These are phyloP conservation scores for Lucinisca nassula DNA, from an alignment of 2,888 invertebrate genomes.

Conservation along the genomic window DNA sequence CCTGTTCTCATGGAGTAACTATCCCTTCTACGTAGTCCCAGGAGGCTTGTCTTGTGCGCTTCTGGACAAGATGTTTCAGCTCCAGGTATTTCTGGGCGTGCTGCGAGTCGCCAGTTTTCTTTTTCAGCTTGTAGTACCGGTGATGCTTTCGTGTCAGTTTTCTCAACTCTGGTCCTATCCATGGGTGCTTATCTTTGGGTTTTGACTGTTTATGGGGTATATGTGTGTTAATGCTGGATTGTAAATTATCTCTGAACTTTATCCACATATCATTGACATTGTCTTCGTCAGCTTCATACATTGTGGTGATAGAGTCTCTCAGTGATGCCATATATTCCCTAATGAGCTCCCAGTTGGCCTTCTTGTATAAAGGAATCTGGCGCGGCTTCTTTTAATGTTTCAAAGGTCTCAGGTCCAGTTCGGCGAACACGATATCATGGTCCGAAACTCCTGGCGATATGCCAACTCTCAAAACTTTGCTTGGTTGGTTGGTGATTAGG, in stretches of 20 bases:
- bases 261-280: conserved; percentile 14
- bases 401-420: conserved; percentile 17
- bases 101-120: conserved; percentile 16
- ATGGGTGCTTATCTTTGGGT: conserved; percentile 37
- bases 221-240: neutral
- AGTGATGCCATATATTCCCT: conserved; percentile 30
- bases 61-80: conserved; percentile 11
- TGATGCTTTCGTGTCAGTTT: conserved; percentile 31
- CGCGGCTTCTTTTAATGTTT: conserved; percentile 22
- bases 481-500: conserved; percentile 59
- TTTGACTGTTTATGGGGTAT: conserved; percentile 40
- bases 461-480: conserved; percentile 11
- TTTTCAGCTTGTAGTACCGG: conserved; percentile 31
- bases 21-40: conserved; percentile 44
- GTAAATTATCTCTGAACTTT: conserved; percentile 13
- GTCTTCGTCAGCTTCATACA: neutral
- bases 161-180: conserved; percentile 43
- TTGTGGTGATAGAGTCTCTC: conserved; percentile 5
- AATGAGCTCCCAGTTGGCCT: conserved; percentile 55
- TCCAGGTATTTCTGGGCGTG: conserved; percentile 24
- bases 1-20: conserved; percentile 20
- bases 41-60: conserved; percentile 20
- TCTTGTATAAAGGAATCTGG: conserved; percentile 54
- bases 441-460: conserved; percentile 60
- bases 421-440: conserved; percentile 53